Percentiles rank a stretch among this genome's conserved stretches.
phyloP scores from a whole-genome alignment of 2,888 invertebrate species.

The Oxytorus armatus region DNA sequence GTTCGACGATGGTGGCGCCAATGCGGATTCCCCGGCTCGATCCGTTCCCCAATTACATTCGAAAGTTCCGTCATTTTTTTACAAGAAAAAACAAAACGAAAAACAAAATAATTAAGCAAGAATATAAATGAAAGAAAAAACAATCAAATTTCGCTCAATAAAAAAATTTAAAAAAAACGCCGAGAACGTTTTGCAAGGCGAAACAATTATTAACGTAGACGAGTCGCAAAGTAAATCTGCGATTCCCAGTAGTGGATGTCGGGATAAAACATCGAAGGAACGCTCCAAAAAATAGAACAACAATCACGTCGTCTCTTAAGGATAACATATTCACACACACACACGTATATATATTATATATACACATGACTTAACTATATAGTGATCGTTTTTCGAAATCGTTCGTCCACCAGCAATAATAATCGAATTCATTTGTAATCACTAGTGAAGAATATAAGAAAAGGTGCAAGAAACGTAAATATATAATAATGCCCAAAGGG shows the following conservation, averaged over 20 bases:
- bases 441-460: conserved; percentile 24
- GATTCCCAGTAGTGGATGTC: conserved; percentile 32
- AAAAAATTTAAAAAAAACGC: too few species aligned
- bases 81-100: conserved; percentile 25
- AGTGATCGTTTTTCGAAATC: conserved; percentile 67
- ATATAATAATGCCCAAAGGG: neutral
- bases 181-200: conserved; percentile 53
- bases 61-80: conserved; percentile 49
- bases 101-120: conserved; percentile 26
- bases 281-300: conserved; percentile 1
- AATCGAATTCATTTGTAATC: conserved; percentile 66
- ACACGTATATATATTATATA: conserved; percentile 1
- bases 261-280: conserved; percentile 19
- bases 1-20: neutral
- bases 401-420: conserved; percentile 72
- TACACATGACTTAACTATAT: too few species aligned
- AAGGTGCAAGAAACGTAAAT: neutral
- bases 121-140: conserved; percentile 71
- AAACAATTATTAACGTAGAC: conserved; percentile 76
- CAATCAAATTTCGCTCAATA: conserved; percentile 82
- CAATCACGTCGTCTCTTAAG: conserved; percentile 16
- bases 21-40: neutral
- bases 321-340: conserved; percentile 5
- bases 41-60: conserved; percentile 29
- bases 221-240: conserved; percentile 63